Evolutionary conservation across 2,797 vertebrate genomes (phyloP).

Genomic region (Cichlasoma orientale): DNA sequence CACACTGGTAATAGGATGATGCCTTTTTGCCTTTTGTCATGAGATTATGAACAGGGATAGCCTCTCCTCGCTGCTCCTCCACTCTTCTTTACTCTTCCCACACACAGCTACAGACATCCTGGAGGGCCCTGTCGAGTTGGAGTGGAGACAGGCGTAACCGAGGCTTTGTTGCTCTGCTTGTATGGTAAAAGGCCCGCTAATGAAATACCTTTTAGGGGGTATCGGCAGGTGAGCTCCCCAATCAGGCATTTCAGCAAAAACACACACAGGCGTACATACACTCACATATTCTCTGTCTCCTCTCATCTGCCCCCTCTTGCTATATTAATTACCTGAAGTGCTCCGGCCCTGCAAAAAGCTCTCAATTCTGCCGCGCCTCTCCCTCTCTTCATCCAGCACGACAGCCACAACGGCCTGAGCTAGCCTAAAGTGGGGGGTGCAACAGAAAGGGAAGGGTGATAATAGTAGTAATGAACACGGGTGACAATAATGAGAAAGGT

Average conservation of each 20-base stretch:
- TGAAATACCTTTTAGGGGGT: slow-evolving; percentile 92
- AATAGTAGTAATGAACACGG: slow-evolving; percentile 73
- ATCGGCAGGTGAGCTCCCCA: slow-evolving; percentile 94
- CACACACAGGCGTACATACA: slow-evolving; percentile 57
- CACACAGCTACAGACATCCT: slow-evolving; percentile 79
- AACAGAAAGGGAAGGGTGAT: slow-evolving; percentile 67
- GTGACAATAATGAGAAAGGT: slow-evolving; percentile 79
- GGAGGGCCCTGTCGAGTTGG: slow-evolving; percentile 90
- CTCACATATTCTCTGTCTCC: slow-evolving; percentile 81
- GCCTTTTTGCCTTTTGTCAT: slow-evolving; percentile 99
- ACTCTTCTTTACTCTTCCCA: slow-evolving; percentile 64
- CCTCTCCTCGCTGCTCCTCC: slow-evolving; percentile 79
- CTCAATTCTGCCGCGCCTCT: slow-evolving; percentile 71
- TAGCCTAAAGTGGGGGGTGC: slow-evolving; percentile 63
- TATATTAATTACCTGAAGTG: slow-evolving; percentile 95
- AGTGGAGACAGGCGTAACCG: slow-evolving; percentile 93
- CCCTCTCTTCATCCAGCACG: slow-evolving; percentile 55
- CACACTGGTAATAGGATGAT: slow-evolving; percentile 99
- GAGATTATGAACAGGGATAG: slow-evolving; percentile 99
- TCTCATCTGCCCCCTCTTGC: slow-evolving; percentile 87
- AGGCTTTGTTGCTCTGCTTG: slow-evolving; percentile 78
- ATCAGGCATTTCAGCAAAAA: slow-evolving; percentile 68
- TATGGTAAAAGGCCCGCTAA: slow-evolving; percentile 87
- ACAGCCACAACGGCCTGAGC: slow-evolving; percentile 53
- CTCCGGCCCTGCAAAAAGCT: slow-evolving; percentile 80